Evolutionary conservation across 1,140 invertebrate genomes (phyloP), one percentile per base, ranked within the genome.

Genomic region (Druon quercuslanigerum): DNA sequence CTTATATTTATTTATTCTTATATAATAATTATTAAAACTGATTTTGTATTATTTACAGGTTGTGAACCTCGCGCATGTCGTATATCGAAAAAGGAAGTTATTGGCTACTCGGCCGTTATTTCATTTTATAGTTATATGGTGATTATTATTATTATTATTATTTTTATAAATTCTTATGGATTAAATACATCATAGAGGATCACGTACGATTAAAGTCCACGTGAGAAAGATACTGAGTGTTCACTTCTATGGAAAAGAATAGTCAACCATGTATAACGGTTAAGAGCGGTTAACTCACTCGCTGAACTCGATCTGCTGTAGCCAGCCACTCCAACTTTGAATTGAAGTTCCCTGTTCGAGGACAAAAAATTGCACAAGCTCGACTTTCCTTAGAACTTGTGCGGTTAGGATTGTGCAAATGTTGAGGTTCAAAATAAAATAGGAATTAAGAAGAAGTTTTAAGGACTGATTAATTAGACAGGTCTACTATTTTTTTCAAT

Each of bases 11-110:
- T n/a, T n/a, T n/a, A n/a, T n/a, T n/a, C n/a, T n/a, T n/a, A n/a
- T n/a, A n/a, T n/a, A n/a, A n/a, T n/a, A n/a, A n/a, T n/a, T n/a
- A n/a, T n/a, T n/a, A n/a, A n/a, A n/a, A n/a, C n/a, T n/a, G n/a
- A 25, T 25, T 25, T 1, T 25, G 20, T 25, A 25, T 25, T 25
- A 1, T 25, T 25, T 25, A 25, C 20, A 1, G 20, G 3, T 1
- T 25, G 40, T 54, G 52, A 16, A 54, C 52, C n/a, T 54, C 25
- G 20, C 57, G 57, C 57, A 66, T 40, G 12, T 66, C 33, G 25
- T 33, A 66, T 66, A 66, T 66, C 57, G 57, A 66, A 66, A 66
- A 66, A 66, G 57, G 57, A 66, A 66, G 33, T 66, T 66, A 66
- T 66, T 66, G 25, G 57, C 60, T 66, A 66, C 14, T 60, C 13